Conservation (phyloP, 2,888 invertebrate genomes). For the Sericinus montela region DNA sequence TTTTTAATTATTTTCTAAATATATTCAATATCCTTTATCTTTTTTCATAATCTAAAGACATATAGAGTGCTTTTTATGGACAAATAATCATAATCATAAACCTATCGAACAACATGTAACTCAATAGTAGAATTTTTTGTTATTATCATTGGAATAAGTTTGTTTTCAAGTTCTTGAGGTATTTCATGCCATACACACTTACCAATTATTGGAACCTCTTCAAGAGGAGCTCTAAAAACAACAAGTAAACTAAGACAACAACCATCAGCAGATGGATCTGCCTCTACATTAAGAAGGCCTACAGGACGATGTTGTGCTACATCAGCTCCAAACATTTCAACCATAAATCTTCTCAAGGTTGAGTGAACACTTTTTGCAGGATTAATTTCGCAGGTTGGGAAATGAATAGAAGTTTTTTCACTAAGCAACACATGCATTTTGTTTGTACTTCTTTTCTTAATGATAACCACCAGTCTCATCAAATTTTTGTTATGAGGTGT, state of each 20-base stretch:
- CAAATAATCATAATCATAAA: not conserved
- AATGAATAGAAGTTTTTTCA: slow-evolving; percentile 89
- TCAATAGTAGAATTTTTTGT: slow-evolving; percentile 88
- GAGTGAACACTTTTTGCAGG: slow-evolving; percentile 92
- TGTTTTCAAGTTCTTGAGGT: slow-evolving; percentile 83
- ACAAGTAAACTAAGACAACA: slow-evolving; percentile 90
- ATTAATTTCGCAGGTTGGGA: slow-evolving; percentile 93
- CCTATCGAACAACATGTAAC: slow-evolving; percentile 88
- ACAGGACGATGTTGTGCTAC: slow-evolving; percentile 91
- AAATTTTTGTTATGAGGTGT: slow-evolving; percentile 86
- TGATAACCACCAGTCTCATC: slow-evolving; percentile 87
- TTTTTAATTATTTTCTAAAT: too few species aligned
- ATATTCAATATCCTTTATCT: too few species aligned
- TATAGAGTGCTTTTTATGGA: too few species aligned
- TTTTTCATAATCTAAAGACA: too few species aligned
- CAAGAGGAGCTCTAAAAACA: slow-evolving; percentile 89
- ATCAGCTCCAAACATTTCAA: slow-evolving; percentile 93
- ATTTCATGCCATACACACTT: slow-evolving; percentile 95
- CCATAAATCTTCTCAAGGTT: slow-evolving; percentile 92
- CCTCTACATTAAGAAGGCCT: slow-evolving; percentile 88
- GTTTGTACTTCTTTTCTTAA: slow-evolving; percentile 89
- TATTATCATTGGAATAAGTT: slow-evolving; percentile 82
- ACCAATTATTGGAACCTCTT: slow-evolving; percentile 91
- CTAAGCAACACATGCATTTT: slow-evolving; percentile 91
- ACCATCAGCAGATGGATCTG: slow-evolving; percentile 83